Percentiles rank a stretch among this genome's conserved stretches.
Evolutionary conservation across 2,113 vertebrate genomes (phyloP).

Genomic region (Balaenoptera acutorostrata): DNA sequence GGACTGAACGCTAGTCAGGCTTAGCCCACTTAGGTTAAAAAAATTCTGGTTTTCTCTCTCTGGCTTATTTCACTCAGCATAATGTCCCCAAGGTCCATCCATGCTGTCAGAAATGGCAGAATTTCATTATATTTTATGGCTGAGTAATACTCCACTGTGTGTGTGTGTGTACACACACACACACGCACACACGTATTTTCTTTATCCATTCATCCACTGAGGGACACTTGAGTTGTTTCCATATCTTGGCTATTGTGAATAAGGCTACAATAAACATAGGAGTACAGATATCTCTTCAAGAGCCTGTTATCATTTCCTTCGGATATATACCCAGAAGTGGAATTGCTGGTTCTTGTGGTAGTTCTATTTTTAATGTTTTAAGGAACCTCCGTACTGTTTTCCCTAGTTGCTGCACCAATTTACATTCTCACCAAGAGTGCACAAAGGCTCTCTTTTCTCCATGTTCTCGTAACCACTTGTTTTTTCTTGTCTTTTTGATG

Average conservation of each 20-base stretch:
- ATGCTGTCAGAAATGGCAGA: not conserved
- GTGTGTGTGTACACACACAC: no score
- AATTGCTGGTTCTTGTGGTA: not conserved
- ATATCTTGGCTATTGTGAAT: not conserved
- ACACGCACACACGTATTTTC: rapidly evolving
- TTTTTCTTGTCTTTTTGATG: not conserved
- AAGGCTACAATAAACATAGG: not conserved
- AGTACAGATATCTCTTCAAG: not conserved
- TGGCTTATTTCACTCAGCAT: not conserved
- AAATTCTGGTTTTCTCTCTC: not conserved
- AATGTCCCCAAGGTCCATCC: not conserved
- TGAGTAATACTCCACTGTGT: no score
- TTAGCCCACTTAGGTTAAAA: rapidly evolving
- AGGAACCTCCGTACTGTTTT: not conserved
- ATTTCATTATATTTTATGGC: not conserved
- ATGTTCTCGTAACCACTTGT: not conserved
- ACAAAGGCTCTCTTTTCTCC: not conserved
- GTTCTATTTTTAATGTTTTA: not conserved
- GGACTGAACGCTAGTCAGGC: no score
- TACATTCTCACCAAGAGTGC: not conserved
- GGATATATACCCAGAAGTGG: not conserved
- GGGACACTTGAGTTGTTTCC: not conserved
- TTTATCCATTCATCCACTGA: not conserved
- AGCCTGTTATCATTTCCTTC: not conserved
- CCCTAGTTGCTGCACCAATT: not conserved